These are phyloP conservation scores for Peromyscus leucopus DNA, from an alignment of 2,113 vertebrate species.

Conservation along the genomic window DNA sequence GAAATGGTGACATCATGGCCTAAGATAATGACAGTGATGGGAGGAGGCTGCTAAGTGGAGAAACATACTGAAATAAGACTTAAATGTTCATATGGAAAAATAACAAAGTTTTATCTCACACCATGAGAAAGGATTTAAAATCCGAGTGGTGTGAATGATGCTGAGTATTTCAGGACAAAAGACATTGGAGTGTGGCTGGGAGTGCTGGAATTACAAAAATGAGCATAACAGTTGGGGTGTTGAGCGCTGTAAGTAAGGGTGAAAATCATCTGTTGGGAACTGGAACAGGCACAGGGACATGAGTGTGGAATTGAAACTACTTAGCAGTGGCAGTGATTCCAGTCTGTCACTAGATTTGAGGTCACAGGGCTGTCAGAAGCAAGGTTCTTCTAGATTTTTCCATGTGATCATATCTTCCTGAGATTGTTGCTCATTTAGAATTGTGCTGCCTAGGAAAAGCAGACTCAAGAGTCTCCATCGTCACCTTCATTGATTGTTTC, in stretches of 20 bases:
- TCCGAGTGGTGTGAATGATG: too few relatives aligned
- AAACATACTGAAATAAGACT: not conserved
- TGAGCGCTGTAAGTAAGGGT: not conserved
- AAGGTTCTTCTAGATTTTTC: not conserved
- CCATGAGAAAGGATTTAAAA: not conserved
- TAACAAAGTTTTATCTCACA: not conserved
- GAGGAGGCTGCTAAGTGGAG: not conserved
- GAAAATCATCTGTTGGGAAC: not conserved
- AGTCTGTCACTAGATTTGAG: not conserved
- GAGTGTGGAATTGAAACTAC: not conserved
- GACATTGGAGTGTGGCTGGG: not conserved
- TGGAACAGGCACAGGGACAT: not conserved
- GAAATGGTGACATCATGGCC: not conserved
- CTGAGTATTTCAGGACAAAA: not conserved
- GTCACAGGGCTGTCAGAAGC: not conserved
- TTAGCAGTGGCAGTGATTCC: rapidly evolving
- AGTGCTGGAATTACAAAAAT: not conserved
- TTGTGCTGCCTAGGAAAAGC: not conserved
- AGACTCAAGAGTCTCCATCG: rapidly evolving
- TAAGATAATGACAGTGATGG: not conserved
- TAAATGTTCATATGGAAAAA: not conserved
- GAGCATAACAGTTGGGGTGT: rapidly evolving
- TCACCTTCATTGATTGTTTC: not conserved
- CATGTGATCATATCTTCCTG: not conserved
- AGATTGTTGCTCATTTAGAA: not conserved